These are phyloP conservation scores for Drosophila percnosoma DNA, from an alignment of 2,888 invertebrate genomes.

Conservation along the genomic window DNA sequence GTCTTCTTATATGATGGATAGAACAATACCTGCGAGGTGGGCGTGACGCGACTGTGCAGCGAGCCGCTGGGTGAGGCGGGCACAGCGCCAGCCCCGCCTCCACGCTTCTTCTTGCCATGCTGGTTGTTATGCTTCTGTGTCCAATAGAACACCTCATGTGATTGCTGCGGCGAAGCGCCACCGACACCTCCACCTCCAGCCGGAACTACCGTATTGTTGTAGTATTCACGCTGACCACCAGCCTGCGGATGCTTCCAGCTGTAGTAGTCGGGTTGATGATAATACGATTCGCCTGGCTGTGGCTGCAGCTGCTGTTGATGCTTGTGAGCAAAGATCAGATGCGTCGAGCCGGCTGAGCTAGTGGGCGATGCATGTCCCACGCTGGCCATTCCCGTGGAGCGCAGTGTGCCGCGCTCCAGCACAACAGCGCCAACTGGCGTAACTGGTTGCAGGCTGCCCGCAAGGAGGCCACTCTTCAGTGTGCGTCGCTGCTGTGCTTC, in stretches of 20 bases:
- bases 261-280: constrained; percentile 82
- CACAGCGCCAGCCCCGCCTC: constrained; percentile 61
- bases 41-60: constrained; percentile 80
- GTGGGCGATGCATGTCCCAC: constrained; percentile 84
- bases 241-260: constrained; percentile 77
- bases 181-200: constrained; percentile 25
- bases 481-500: constrained; percentile 71
- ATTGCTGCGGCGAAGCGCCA: constrained; percentile 70
- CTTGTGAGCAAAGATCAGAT: constrained; percentile 82
- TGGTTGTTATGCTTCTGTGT: constrained; percentile 83
- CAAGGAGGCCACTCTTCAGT: constrained; percentile 76
- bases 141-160: constrained; percentile 84
- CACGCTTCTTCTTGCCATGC: constrained; percentile 80
- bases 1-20: constrained; percentile 84
- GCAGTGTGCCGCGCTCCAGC: constrained; percentile 76
- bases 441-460: constrained; percentile 73
- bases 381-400: constrained; percentile 74
- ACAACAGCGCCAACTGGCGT: constrained; percentile 74
- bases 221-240: constrained; percentile 48
- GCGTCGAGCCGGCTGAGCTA: constrained; percentile 84
- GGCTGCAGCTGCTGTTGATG: constrained; percentile 41
- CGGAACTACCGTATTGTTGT: constrained; percentile 61
- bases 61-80: constrained; percentile 82
- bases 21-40: constrained; percentile 80
- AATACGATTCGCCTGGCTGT: constrained; percentile 69